Evolutionary conservation across 2,113 vertebrate species (phyloP).

Genomic region (Phalacrocorax aristotelis): DNA sequence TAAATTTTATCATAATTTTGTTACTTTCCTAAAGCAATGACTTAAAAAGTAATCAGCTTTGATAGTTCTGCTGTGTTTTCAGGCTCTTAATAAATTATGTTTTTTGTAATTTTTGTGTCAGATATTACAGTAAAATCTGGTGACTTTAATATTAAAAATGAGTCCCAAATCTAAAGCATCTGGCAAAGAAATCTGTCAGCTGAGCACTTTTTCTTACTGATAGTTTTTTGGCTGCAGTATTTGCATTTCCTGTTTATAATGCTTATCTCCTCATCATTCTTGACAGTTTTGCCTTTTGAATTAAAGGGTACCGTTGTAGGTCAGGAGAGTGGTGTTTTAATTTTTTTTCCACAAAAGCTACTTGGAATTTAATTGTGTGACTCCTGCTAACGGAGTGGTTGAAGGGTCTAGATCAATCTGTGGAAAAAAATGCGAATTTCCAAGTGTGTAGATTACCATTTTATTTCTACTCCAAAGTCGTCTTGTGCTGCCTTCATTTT

Average conservation of each 20-base stretch:
- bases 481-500: background rate
- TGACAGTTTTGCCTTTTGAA: background rate
- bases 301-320: background rate
- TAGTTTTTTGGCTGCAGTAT: background rate
- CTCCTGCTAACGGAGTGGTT: background rate
- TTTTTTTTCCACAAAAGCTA: background rate
- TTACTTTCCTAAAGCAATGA: background rate
- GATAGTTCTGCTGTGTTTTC: background rate
- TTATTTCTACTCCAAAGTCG: background rate
- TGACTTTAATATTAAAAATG: background rate
- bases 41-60: background rate
- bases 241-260: background rate
- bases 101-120: background rate
- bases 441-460: background rate
- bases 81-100: background rate
- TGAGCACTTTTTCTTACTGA: background rate
- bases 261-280: background rate
- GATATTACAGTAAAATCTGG: background rate
- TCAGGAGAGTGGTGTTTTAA: background rate
- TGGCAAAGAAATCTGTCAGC: background rate
- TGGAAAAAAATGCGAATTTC: background rate
- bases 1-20: background rate
- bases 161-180: background rate
- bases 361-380: background rate
- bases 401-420: background rate